These are phyloP conservation scores for Cotesia congregata DNA, from an alignment of 2,888 invertebrate species.

Conservation along the genomic window DNA sequence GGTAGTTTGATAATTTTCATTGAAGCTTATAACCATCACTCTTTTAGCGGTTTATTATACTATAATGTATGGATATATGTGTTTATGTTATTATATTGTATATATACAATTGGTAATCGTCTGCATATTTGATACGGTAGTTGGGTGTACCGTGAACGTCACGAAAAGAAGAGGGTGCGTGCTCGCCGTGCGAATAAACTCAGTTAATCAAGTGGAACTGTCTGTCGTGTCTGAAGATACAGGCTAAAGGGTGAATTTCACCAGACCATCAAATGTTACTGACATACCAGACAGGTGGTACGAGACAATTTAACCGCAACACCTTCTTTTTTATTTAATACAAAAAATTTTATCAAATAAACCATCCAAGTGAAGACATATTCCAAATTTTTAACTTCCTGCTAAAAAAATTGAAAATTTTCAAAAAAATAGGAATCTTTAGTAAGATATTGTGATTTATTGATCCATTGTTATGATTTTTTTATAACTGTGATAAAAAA, in stretches of 20 bases:
- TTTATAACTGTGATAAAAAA: too few relatives aligned
- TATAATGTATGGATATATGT: neutral
- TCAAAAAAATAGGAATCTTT: neutral
- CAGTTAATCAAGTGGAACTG: constrained; percentile 67
- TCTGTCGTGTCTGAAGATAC: constrained; percentile 53
- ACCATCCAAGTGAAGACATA: neutral
- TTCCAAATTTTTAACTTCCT: neutral
- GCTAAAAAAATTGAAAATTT: too few relatives aligned
- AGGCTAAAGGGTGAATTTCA: constrained; percentile 49
- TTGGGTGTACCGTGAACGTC: constrained; percentile 29
- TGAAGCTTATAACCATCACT: neutral
- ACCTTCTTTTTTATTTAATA: constrained; percentile 19
- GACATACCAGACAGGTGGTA: constrained; percentile 42
- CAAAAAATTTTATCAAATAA: neutral
- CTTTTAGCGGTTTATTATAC: neutral
- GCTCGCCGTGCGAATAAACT: constrained; percentile 62
- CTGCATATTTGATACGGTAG: constrained; percentile 31
- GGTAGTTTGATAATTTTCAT: neutral
- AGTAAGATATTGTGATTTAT: too few relatives aligned
- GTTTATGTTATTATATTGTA: neutral
- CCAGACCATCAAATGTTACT: constrained; percentile 30
- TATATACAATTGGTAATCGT: neutral
- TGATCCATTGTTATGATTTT: too few relatives aligned
- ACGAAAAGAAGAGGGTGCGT: constrained; percentile 32
- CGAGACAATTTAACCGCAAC: constrained; percentile 36